Evolutionary conservation across 2,888 invertebrate species (phyloP).

Genomic region (Rhamphomyia laevipes): DNA sequence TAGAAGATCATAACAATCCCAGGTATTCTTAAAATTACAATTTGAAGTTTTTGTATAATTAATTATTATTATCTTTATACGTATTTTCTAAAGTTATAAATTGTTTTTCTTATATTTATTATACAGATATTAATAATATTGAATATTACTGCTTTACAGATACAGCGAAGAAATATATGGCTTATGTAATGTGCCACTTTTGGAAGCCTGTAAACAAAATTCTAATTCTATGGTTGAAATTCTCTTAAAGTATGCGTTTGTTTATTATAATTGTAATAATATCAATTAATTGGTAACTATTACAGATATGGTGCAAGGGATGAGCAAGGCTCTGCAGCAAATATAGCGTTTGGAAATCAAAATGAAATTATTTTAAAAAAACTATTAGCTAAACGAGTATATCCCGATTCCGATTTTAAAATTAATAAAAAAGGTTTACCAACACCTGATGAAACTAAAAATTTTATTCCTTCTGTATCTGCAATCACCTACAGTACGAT

Average conservation of each 20-base stretch:
- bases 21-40: constrained; percentile 17
- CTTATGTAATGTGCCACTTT: constrained; percentile 33
- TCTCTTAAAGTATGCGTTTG: constrained; percentile 26
- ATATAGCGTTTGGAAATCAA: constrained; percentile 58
- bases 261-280: not conserved
- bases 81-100: not conserved
- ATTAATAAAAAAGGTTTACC: constrained; percentile 76
- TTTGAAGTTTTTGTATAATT: not conserved
- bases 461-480: constrained; percentile 41
- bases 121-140: not conserved
- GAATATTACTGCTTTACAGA: constrained; percentile 10
- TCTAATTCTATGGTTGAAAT: constrained; percentile 35
- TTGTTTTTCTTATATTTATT: not conserved
- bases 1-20: constrained; percentile 37
- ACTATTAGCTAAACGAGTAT: constrained; percentile 75
- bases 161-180: constrained; percentile 37
- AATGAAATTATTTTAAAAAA: constrained; percentile 68
- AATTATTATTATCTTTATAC: no score
- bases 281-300: not conserved
- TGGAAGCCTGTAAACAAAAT: constrained; percentile 36
- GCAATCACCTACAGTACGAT: constrained; percentile 65
- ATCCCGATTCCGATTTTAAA: constrained; percentile 84
- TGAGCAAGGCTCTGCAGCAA: constrained; percentile 70
- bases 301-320: constrained; percentile 66
- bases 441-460: constrained; percentile 39